Percentiles rank a stretch among this genome's conserved stretches.
Conservation (phyloP, 2,797 vertebrate species). For the Sebastes reedi region DNA sequence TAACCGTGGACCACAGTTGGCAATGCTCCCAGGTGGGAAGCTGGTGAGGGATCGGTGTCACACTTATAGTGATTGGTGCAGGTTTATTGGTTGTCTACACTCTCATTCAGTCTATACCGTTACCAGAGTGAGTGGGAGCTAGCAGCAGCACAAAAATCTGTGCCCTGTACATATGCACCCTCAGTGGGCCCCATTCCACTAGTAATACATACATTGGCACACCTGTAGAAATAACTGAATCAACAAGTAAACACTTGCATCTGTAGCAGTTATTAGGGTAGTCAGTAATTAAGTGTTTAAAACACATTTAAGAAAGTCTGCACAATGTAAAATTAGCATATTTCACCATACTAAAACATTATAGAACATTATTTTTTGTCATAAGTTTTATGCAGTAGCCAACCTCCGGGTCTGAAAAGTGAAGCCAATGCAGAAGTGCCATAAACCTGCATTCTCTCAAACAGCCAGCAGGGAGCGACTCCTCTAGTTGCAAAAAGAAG, state of each 20-base stretch:
- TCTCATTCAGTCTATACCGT: not conserved
- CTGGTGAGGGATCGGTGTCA: slow-evolving; percentile 3
- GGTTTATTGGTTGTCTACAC: not conserved
- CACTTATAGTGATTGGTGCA: not conserved
- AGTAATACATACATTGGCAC: not conserved
- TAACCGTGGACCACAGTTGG: not conserved
- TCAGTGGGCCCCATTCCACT: not conserved
- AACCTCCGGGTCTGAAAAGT: too few species aligned
- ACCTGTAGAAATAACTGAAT: not conserved
- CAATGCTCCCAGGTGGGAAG: not conserved
- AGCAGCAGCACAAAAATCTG: not conserved
- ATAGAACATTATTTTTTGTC: not conserved
- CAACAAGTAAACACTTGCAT: not conserved
- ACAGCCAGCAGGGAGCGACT: too few species aligned
- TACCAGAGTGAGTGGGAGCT: not conserved
- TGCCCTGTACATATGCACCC: not conserved
- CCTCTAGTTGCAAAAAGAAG: too few species aligned
- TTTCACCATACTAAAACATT: not conserved
- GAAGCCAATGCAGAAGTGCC: too few species aligned
- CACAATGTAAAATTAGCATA: not conserved
- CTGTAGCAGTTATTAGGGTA: not conserved
- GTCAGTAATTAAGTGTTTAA: not conserved
- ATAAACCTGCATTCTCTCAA: too few species aligned
- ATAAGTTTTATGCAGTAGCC: too few species aligned
- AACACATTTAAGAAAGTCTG: not conserved